Conservation (phyloP, 2,797 vertebrate species). For the Hemibagrus guttatus region DNA sequence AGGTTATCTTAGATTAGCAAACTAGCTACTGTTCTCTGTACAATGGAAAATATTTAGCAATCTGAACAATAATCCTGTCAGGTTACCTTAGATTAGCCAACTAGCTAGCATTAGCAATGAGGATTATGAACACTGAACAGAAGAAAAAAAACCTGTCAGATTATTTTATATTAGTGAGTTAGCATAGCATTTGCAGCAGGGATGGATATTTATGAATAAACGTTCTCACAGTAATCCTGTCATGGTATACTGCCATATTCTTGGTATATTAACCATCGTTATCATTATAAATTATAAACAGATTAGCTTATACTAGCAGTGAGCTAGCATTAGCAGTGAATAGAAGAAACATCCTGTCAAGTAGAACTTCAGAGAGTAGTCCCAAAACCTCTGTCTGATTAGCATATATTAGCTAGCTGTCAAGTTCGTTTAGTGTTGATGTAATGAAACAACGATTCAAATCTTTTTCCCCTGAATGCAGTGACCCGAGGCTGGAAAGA, state of each 20-base stretch:
- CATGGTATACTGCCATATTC: not conserved
- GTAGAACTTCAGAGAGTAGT: not conserved
- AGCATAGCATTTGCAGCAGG: not conserved
- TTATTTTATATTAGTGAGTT: not conserved
- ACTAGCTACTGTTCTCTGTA: too few relatives aligned
- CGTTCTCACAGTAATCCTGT: not conserved
- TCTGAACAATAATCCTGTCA: not conserved
- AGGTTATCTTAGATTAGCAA: too few relatives aligned
- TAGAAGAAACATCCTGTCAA: not conserved
- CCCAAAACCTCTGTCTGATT: constrained; percentile 21
- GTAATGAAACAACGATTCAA: constrained; percentile 1
- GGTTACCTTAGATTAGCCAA: not conserved
- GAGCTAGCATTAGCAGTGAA: not conserved
- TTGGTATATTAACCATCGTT: not conserved
- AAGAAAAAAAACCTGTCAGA: not conserved
- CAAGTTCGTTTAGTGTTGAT: not conserved
- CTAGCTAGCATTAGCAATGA: not conserved
- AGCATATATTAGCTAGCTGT: not conserved
- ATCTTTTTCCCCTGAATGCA: constrained; percentile 8
- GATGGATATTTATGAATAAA: not conserved
- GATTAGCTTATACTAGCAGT: not conserved
- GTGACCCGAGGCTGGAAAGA: constrained; percentile 25
- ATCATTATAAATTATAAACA: not conserved
- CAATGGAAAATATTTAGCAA: too few relatives aligned
- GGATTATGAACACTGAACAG: not conserved